Evolutionary conservation across 2,888 invertebrate genomes (phyloP).

Genomic region (Euproctis similis): DNA sequence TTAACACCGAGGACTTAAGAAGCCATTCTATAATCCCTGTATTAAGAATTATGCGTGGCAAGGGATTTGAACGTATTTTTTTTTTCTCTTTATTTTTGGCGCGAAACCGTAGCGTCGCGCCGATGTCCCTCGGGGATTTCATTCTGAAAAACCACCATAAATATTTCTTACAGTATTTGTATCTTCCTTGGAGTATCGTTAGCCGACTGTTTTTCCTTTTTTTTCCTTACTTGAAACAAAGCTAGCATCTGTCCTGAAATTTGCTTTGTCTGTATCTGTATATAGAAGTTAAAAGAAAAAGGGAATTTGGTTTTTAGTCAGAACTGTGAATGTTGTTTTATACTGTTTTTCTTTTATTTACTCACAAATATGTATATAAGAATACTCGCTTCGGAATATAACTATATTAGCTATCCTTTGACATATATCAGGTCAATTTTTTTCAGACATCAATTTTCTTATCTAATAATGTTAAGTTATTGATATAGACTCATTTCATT

Average conservation of each 20-base stretch:
- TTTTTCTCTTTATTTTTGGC: constrained; percentile 62
- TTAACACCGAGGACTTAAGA: constrained; percentile 64
- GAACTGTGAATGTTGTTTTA: too few relatives aligned
- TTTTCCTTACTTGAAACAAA: constrained; percentile 26
- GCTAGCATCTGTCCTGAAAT: constrained; percentile 54
- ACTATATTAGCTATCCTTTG: too few relatives aligned
- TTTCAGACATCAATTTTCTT: too few relatives aligned
- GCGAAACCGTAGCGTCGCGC: constrained; percentile 49
- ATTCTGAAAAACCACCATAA: constrained; percentile 73
- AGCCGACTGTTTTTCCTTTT: constrained; percentile 62
- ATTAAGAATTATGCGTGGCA: constrained; percentile 70
- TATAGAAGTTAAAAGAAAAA: too few relatives aligned
- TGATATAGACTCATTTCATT: too few relatives aligned
- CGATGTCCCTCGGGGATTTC: constrained; percentile 61
- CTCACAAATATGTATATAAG: too few relatives aligned
- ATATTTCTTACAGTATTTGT: constrained; percentile 75
- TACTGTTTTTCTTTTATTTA: too few relatives aligned
- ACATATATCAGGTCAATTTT: too few relatives aligned
- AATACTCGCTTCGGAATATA: too few relatives aligned
- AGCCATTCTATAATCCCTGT: constrained; percentile 68
- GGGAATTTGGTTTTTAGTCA: too few relatives aligned
- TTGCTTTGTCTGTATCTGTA: too few relatives aligned
- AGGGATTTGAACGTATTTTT: constrained; percentile 69
- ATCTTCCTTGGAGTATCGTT: constrained; percentile 73
- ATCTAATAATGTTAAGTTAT: too few relatives aligned